A percentile compares a stretch with the other conserved stretches of the same genome.
Evolutionary conservation across 2,113 vertebrate species (phyloP).

Genomic region (Ursus arctos): DNA sequence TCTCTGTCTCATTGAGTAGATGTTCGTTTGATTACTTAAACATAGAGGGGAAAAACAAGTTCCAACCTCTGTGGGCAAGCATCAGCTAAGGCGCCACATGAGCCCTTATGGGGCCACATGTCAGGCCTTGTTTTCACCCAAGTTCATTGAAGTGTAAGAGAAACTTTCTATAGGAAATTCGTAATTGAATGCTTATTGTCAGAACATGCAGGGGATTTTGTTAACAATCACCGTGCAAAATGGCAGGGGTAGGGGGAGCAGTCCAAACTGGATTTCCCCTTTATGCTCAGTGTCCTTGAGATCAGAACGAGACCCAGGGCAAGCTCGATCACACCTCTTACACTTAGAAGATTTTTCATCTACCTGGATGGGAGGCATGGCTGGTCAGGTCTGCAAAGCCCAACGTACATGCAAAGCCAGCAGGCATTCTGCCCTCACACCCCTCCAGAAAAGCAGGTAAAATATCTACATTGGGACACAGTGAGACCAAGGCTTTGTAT

Average conservation of each 20-base stretch:
- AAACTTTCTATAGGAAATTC: conserved; percentile 56
- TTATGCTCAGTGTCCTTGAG: neutral
- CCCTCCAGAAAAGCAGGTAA: neutral
- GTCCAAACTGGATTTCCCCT: conserved; percentile 30
- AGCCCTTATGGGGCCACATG: neutral
- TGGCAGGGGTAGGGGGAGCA: neutral
- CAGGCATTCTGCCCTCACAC: neutral
- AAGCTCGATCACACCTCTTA: neutral
- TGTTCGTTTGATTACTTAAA: conserved; percentile 70
- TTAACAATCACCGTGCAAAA: neutral
- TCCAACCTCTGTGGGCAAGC: conserved; percentile 44
- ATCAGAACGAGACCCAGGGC: neutral
- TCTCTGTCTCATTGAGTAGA: conserved; percentile 53
- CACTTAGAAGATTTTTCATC: neutral
- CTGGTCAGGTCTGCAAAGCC: neutral
- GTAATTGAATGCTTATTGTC: conserved; percentile 41
- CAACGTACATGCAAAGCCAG: neutral
- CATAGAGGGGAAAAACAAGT: conserved; percentile 32
- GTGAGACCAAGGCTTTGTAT: neutral
- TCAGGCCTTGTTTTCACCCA: conserved; percentile 40
- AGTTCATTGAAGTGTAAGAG: conserved; percentile 26
- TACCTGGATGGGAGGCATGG: neutral
- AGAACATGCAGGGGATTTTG: conserved; percentile 17
- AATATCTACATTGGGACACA: neutral
- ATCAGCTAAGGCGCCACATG: neutral